A percentile compares a stretch with the other conserved stretches of the same genome.
These are phyloP conservation scores for Drosophila ironensis DNA, from an alignment of 1,140 invertebrate genomes.

Conservation along the genomic window DNA sequence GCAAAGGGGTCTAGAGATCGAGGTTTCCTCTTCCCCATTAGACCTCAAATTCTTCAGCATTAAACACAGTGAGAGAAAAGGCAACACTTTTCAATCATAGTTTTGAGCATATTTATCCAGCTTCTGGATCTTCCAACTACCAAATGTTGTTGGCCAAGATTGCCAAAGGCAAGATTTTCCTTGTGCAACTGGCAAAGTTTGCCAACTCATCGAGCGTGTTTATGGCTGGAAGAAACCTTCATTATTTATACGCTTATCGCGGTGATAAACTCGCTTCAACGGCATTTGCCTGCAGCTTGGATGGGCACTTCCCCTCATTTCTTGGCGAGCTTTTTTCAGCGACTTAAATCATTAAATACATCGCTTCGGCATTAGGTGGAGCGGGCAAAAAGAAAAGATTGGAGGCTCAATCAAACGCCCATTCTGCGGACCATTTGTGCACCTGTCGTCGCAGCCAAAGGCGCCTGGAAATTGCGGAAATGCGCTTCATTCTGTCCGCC, in stretches of 20 bases:
- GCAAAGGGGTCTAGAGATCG: neutral
- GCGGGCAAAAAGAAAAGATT: neutral
- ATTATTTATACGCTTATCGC: slow-evolving; percentile 48
- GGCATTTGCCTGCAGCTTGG: slow-evolving; percentile 31
- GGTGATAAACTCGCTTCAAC: slow-evolving; percentile 41
- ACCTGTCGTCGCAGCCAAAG: slow-evolving; percentile 40
- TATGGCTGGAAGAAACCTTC: slow-evolving; percentile 30
- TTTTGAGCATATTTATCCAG: neutral
- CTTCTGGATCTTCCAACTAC: neutral
- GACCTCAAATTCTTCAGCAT: neutral
- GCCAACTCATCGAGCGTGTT: slow-evolving; percentile 46
- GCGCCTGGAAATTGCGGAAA: slow-evolving; percentile 44
- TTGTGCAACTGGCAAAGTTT: slow-evolving; percentile 28
- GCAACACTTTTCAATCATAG: neutral
- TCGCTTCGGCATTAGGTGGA: slow-evolving; percentile 16
- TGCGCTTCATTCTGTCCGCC: slow-evolving; percentile 44
- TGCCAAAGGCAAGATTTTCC: slow-evolving; percentile 1
- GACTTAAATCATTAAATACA: slow-evolving; percentile 56
- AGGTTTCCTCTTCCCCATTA: slow-evolving; percentile 3
- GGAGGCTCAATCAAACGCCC: slow-evolving; percentile 26
- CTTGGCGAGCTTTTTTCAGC: neutral
- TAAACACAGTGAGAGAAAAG: neutral
- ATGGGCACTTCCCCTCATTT: slow-evolving; percentile 22
- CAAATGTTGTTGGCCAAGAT: slow-evolving; percentile 6
- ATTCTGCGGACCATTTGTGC: slow-evolving; percentile 35